Evolutionary conservation across 53 echinoderm and acorn worm species (phyloP).

Genomic region (Holothuria scabra): DNA sequence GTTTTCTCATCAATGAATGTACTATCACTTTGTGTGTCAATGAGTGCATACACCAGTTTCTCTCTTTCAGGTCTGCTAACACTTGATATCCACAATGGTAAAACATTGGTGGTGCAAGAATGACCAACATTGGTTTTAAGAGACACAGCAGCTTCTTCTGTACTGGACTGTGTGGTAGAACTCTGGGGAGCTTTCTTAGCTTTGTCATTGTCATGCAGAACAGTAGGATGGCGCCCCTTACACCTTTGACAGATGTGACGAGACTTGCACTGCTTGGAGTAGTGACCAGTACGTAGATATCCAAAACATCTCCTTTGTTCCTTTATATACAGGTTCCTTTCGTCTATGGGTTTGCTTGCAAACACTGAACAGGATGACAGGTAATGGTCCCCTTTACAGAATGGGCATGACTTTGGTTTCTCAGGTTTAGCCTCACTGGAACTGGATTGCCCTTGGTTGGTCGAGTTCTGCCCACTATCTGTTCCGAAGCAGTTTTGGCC

Average conservation of each 20-base stretch:
- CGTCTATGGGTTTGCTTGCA: no score
- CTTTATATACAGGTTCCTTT: no score
- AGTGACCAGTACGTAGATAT: slow-evolving; percentile 64
- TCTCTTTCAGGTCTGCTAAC: slow-evolving; percentile 36
- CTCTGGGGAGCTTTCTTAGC: not conserved
- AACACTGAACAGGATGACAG: slow-evolving; percentile 45
- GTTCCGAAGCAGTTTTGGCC: not conserved
- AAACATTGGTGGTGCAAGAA: slow-evolving; percentile 18
- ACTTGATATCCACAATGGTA: slow-evolving; percentile 53
- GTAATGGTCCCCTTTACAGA: slow-evolving; percentile 53
- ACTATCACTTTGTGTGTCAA: slow-evolving; percentile 68
- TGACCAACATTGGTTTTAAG: not conserved
- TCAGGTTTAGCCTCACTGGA: slow-evolving; percentile 4
- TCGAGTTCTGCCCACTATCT: not conserved
- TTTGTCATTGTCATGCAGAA: slow-evolving; percentile 51
- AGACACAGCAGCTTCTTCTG: no score
- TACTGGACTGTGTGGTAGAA: no score
- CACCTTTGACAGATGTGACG: no score
- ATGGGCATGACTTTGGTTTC: slow-evolving; percentile 36
- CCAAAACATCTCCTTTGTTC: slow-evolving; percentile 72
- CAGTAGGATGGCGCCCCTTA: slow-evolving; percentile 67
- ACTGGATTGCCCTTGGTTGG: not conserved
- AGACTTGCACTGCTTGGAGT: slow-evolving; percentile 62
- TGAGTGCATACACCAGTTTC: slow-evolving; percentile 58
- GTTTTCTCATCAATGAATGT: slow-evolving; percentile 54